Conservation (phyloP, 2,797 vertebrate species). For the Clarias pachynema region DNA sequence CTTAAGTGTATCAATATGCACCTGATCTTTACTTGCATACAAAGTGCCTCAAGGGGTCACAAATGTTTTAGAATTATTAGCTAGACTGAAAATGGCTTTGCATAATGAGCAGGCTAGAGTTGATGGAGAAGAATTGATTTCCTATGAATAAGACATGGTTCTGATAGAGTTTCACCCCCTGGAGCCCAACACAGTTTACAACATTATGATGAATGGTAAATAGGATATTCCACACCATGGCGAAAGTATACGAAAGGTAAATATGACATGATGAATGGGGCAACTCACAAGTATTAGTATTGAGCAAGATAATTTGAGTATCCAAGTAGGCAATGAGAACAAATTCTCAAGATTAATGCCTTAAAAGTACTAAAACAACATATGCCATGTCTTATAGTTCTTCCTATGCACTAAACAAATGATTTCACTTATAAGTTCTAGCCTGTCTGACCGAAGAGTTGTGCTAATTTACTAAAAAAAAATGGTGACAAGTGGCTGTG, state of each 20-base stretch:
- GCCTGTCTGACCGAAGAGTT: too few relatives aligned
- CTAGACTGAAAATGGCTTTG: conserved; percentile 36
- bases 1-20: background rate
- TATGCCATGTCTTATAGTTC: too few relatives aligned
- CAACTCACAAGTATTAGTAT: background rate
- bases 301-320: background rate
- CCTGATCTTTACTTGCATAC: conserved; percentile 31
- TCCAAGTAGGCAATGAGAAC: background rate
- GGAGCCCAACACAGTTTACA: conserved; percentile 34
- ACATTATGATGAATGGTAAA: conserved; percentile 31
- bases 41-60: conserved; percentile 32
- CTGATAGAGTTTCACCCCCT: conserved; percentile 45
- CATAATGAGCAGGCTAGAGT: conserved; percentile 35
- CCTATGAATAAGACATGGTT: conserved; percentile 51
- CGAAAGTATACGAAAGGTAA: background rate
- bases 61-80: conserved; percentile 34
- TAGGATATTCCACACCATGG: conserved; percentile 49
- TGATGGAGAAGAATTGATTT: conserved; percentile 23
- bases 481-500: too few relatives aligned
- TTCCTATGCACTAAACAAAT: too few relatives aligned
- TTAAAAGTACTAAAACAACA: too few relatives aligned
- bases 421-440: too few relatives aligned
- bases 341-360: background rate
- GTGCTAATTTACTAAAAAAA: too few relatives aligned
- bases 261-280: background rate